Evolutionary conservation across 2,113 vertebrate genomes (phyloP).

Genomic region (Cyprinodon brontotheroides): DNA sequence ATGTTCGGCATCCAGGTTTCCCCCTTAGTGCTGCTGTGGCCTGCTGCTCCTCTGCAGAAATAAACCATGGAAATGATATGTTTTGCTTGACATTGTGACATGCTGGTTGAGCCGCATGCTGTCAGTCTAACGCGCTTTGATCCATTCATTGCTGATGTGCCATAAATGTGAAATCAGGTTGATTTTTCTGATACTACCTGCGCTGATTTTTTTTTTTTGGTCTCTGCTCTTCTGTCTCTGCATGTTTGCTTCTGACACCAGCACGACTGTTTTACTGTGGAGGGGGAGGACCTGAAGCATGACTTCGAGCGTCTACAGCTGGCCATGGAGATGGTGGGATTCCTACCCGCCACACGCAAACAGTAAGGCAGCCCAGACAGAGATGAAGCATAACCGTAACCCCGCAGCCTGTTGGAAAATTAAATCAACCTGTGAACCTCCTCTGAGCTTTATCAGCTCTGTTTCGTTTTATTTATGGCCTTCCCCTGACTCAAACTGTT

Average conservation of each 20-base stretch:
- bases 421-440: background rate
- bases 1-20: slow-evolving; percentile 10
- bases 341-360: slow-evolving; percentile 90
- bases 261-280: slow-evolving; percentile 93
- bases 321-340: slow-evolving; percentile 99
- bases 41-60: background rate
- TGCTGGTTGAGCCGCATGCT: background rate
- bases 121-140: background rate
- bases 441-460: background rate
- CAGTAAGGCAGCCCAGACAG: slow-evolving; percentile 83
- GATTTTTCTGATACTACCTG: background rate
- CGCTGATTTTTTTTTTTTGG: background rate
- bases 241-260: background rate
- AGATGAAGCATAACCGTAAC: background rate
- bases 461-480: background rate
- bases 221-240: background rate
- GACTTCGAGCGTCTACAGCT: slow-evolving; percentile 97
- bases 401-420: background rate
- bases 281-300: slow-evolving; percentile 97
- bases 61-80: background rate
- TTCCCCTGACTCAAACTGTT: background rate
- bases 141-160: slow-evolving; percentile 1
- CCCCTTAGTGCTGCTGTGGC: background rate
- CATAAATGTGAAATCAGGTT: background rate
- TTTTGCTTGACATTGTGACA: background rate